Base-by-base conservation (phyloP, 2,888 invertebrate genomes). In the Danaus chrysippus region DNA sequence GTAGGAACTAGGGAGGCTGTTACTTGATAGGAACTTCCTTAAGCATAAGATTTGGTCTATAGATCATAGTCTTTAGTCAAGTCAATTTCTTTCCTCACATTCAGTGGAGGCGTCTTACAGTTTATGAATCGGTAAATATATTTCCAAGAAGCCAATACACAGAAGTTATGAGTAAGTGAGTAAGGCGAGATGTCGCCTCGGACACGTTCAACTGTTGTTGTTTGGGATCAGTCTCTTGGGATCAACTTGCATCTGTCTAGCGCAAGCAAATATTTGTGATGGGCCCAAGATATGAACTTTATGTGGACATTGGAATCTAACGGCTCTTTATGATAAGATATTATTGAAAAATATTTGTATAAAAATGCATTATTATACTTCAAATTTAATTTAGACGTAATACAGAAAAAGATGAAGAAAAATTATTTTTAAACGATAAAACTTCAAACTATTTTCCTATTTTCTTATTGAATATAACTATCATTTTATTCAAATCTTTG, bases 161-260 rank as follows among this genome's bases (percentile, higher is more conserved):
- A 75, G 76, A 73, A 79, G 80, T 77, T 70, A 68, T 71, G 71
- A 75, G 63, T 60, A 41, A 42, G 56, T 68, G 64, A 56, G 63
- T 63, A 63, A 72, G 67, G 63, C 61, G 70, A 68, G 68, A 70
- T 71, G 62, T 34, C 52, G 61, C 23, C 42, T 41, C 60, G 44
- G 54, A 43, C 15, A 43, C 52, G 59, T 57, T 34, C 43, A 8
- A 58, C 60, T 72, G 72, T 74, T 73, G 71, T 75, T 76, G 72
- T 72, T 72, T 76, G 77, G 71, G 79, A 79, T 82, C 77, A 79
- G 74, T 81, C 82, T 77, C 80, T 62, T 68, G 81, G 79, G 79
- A 83, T 68, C 68, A 71, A 70, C 75, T 85, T 84, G 86, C 88
- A 87, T 87, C 87, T 87, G 86, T 79, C 72, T 79, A 75, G 73